phyloP scores from a whole-genome alignment of 2,888 invertebrate species.

The Andrena fulva region DNA sequence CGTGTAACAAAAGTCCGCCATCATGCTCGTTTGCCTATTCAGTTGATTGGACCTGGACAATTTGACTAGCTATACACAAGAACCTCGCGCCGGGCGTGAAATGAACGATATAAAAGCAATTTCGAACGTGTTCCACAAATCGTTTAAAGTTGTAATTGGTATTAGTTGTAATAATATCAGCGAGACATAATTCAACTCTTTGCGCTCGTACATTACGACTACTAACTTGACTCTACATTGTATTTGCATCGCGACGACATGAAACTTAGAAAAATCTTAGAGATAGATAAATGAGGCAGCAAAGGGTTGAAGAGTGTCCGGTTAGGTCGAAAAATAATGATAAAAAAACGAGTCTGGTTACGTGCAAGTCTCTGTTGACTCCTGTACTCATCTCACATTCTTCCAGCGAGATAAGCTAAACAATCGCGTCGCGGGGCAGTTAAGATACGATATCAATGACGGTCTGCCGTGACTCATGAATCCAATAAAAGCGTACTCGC shows the following conservation, averaged over 20 bases:
- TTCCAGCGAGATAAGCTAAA: slow-evolving; percentile 67
- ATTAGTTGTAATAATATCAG: background rate
- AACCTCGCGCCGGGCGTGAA: background rate
- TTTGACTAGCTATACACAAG: slow-evolving; percentile 12
- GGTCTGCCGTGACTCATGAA: slow-evolving; percentile 58
- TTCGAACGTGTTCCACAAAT: background rate
- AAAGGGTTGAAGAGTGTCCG: background rate
- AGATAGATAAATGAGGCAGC: background rate
- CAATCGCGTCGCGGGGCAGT: slow-evolving; percentile 56
- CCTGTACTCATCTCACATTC: slow-evolving; percentile 40
- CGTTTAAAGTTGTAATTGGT: background rate
- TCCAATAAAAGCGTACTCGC: slow-evolving; percentile 15
- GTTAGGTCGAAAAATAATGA: background rate
- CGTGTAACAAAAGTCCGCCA: slow-evolving; percentile 84
- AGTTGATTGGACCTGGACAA: slow-evolving; percentile 78
- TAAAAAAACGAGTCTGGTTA: slow-evolving; percentile 8
- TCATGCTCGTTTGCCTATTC: slow-evolving; percentile 78
- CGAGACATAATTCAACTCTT: slow-evolving; percentile 5
- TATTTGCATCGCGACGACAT: background rate
- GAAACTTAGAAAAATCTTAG: background rate
- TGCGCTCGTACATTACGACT: background rate
- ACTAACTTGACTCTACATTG: background rate
- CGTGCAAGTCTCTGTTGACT: slow-evolving; percentile 36
- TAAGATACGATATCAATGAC: slow-evolving; percentile 75
- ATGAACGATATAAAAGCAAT: background rate